These are phyloP conservation scores for Mesopsocus fuscifrons DNA, from an alignment of 2,888 invertebrate genomes.

Conservation along the genomic window DNA sequence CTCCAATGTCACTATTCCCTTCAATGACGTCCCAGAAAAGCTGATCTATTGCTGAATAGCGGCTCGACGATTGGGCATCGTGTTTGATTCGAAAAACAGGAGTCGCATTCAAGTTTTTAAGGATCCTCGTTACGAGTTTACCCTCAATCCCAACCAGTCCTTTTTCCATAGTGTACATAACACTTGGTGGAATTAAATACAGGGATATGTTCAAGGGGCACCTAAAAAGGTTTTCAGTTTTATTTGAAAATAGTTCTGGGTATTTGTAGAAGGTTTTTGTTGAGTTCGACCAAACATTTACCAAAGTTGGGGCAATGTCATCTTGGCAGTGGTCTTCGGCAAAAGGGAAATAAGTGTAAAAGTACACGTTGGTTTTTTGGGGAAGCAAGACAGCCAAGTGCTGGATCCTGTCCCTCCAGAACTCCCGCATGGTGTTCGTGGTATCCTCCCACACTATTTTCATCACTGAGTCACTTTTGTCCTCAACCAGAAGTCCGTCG, in stretches of 20 bases:
- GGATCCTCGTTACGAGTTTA: neutral
- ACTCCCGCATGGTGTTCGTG: neutral
- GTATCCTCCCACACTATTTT: no score
- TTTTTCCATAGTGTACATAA: neutral
- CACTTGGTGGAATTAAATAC: neutral
- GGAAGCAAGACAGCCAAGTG: neutral
- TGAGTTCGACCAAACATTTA: neutral
- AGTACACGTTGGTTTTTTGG: neutral
- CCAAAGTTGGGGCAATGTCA: neutral
- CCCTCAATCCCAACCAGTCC: neutral
- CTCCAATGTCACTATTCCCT: neutral
- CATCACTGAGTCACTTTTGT: no score
- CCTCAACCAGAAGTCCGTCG: no score
- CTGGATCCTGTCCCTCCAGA: neutral
- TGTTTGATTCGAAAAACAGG: neutral
- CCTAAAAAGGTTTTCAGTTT: neutral
- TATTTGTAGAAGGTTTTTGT: neutral
- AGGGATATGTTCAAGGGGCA: neutral
- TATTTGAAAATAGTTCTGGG: neutral
- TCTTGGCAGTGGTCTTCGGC: neutral
- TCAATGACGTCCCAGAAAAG: neutral
- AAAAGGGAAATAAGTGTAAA: constrained; percentile 1
- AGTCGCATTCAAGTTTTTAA: neutral
- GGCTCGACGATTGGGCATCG: neutral
- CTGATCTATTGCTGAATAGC: neutral